A percentile compares a stretch with the other conserved stretches of the same genome.
phyloP scores from a whole-genome alignment of 1,140 invertebrate species.

The Ceratina japonica region DNA sequence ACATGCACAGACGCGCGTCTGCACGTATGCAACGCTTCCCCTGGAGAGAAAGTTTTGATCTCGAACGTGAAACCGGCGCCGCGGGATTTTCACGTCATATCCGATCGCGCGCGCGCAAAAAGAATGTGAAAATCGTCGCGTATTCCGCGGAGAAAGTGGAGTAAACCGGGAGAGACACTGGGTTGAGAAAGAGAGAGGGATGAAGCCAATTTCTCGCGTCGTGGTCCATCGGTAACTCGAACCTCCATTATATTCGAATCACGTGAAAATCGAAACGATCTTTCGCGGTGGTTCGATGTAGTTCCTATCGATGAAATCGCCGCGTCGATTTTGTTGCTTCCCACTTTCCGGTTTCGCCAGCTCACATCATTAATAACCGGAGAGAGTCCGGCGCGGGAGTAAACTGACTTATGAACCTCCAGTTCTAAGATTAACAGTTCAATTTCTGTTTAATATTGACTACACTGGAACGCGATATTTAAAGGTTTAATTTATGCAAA shows the following conservation, averaged over 20 bases:
- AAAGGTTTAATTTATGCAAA: no score
- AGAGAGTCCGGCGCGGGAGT: neutral
- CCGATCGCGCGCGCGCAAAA: constrained; percentile 28
- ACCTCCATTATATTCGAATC: neutral
- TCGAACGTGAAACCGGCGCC: constrained; percentile 55
- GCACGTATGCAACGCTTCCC: constrained; percentile 1
- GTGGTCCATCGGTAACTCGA: constrained; percentile 10
- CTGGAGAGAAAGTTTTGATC: constrained; percentile 59
- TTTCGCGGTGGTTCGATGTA: neutral
- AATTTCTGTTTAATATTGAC: no score
- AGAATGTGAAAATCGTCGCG: constrained; percentile 55
- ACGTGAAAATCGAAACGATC: no score
- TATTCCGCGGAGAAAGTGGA: constrained; percentile 55
- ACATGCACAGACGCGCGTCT: neutral
- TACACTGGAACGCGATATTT: no score
- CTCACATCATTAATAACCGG: no score
- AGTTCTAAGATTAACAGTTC: no score
- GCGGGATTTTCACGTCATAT: constrained; percentile 59
- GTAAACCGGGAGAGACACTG: constrained; percentile 12
- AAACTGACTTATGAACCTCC: neutral
- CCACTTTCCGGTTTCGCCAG: no score
- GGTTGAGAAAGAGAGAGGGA: neutral
- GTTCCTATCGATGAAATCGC: neutral
- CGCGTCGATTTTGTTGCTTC: no score
- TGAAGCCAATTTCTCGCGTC: neutral